Evolutionary conservation across 2,888 invertebrate genomes (phyloP).

Genomic region (Drosophila seclusa): DNA sequence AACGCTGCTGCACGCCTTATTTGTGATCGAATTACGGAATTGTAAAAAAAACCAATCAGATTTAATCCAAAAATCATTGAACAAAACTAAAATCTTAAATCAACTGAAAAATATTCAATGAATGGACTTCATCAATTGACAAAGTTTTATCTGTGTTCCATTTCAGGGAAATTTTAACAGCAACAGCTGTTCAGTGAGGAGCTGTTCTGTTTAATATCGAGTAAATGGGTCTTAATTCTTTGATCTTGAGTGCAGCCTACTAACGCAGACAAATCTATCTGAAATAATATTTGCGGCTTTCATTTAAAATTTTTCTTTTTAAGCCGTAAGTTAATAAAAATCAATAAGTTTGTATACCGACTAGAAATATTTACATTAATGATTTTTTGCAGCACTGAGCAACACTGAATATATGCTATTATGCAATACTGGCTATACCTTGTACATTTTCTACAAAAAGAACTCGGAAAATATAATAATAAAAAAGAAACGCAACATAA

Average conservation of each 20-base stretch:
- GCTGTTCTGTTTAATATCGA: background rate
- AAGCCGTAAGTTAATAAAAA: background rate
- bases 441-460: slow-evolving; percentile 42
- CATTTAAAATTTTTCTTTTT: background rate
- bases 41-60: slow-evolving; percentile 8
- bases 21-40: background rate
- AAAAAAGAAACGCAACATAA: slow-evolving; percentile 15
- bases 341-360: background rate
- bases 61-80: slow-evolving; percentile 44
- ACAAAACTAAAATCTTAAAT: background rate
- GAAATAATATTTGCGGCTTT: background rate
- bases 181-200: slow-evolving; percentile 21
- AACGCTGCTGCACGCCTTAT: background rate
- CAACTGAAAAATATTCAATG: background rate
- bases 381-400: background rate
- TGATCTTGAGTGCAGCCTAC: background rate
- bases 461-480: slow-evolving; percentile 21
- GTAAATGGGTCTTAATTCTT: background rate
- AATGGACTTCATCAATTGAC: too few species aligned
- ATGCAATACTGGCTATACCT: slow-evolving; percentile 28
- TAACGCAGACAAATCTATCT: background rate
- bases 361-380: background rate
- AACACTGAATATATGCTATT: slow-evolving; percentile 28
- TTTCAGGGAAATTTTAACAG: slow-evolving; percentile 19
- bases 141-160: background rate